Percentiles rank a stretch among this genome's conserved stretches.
These are phyloP conservation scores for Danio kyathit DNA, from an alignment of 2,797 vertebrate species.

Conservation along the genomic window DNA sequence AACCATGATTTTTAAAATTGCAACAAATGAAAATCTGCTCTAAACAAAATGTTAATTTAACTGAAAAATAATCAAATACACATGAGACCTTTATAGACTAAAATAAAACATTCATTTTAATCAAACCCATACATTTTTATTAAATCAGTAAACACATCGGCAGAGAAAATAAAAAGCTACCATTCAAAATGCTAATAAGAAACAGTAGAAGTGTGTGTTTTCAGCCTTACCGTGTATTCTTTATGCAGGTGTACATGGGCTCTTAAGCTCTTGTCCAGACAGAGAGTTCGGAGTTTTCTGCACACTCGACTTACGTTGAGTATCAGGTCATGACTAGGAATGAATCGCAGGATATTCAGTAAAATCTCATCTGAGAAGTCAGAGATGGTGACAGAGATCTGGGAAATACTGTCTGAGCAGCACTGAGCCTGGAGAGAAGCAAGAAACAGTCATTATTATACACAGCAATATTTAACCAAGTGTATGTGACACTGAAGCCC, in stretches of 20 bases:
- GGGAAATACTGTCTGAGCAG: constrained; percentile 65
- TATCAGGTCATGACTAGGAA: constrained; percentile 90
- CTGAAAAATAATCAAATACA: too few species aligned
- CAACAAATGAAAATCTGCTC: too few species aligned
- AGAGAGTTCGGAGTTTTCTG: constrained; percentile 86
- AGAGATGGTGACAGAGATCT: constrained; percentile 81
- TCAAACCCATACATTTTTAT: too few species aligned
- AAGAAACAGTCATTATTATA: neutral
- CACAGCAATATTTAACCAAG: neutral
- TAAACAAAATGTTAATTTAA: too few species aligned
- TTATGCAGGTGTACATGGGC: constrained; percentile 85
- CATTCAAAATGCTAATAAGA: too few species aligned
- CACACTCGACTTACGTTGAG: constrained; percentile 87
- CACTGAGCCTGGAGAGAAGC: constrained; percentile 18
- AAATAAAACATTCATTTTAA: too few species aligned
- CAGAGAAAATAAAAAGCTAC: too few species aligned
- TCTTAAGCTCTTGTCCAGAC: constrained; percentile 92
- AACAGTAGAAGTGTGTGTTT: neutral
- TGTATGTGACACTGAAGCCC: neutral
- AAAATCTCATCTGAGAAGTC: constrained; percentile 95
- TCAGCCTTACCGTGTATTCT: constrained; percentile 86
- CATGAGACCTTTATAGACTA: too few species aligned
- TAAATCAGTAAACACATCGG: too few species aligned
- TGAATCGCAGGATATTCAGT: constrained; percentile 88
- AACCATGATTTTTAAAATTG: too few species aligned